Evolutionary conservation across 2,113 vertebrate genomes (phyloP).

Genomic region (Pterocles gutturalis): DNA sequence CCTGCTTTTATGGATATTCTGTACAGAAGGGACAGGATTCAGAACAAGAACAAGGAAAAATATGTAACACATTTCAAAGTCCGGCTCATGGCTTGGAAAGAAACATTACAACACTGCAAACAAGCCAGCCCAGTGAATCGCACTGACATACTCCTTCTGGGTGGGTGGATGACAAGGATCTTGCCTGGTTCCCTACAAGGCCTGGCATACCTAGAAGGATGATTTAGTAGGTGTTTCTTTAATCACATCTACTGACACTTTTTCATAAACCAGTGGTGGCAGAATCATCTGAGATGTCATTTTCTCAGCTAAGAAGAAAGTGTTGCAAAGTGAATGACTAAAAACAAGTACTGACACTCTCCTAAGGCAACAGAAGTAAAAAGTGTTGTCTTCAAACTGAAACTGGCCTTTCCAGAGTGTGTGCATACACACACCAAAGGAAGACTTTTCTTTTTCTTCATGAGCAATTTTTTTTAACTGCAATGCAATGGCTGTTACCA

Average conservation of each 20-base stretch:
- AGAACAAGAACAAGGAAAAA: not conserved
- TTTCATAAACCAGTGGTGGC: not conserved
- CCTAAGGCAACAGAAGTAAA: not conserved
- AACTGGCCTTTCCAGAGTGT: not conserved
- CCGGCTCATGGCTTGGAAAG: not conserved
- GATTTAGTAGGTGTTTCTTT: constrained; percentile 9
- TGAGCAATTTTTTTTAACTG: not conserved
- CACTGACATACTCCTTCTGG: not conserved
- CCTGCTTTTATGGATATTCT: not conserved
- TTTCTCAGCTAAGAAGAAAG: not conserved
- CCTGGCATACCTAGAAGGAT: not conserved
- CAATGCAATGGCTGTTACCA: not conserved
- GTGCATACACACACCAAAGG: not conserved
- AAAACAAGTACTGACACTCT: not conserved
- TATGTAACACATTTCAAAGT: not conserved
- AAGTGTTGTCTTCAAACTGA: not conserved
- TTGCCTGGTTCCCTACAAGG: not conserved
- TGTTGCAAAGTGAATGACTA: not conserved
- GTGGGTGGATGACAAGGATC: not conserved
- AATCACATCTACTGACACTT: not conserved
- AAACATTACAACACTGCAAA: not conserved
- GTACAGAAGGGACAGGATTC: not conserved
- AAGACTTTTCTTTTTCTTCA: not conserved
- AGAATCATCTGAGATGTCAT: constrained; percentile 18
- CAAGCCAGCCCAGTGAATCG: not conserved